Percentiles rank a stretch among this genome's conserved stretches.
phyloP scores from a whole-genome alignment of 2,797 vertebrate species.

The Xenentodon cancila region DNA sequence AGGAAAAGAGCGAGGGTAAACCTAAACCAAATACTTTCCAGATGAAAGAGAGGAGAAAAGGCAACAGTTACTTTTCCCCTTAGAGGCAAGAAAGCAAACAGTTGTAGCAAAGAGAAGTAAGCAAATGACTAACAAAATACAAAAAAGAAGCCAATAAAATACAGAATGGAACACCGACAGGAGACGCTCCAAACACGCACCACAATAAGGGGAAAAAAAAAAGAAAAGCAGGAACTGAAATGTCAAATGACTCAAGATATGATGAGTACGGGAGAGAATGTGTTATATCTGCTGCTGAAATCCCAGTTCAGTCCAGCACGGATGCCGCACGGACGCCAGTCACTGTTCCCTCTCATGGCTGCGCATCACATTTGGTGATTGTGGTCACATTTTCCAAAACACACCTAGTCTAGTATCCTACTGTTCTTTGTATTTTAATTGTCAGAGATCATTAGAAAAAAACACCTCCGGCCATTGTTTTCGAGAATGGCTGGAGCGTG shows the following conservation, averaged over 20 bases:
- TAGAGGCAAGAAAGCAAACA: slow-evolving; percentile 54
- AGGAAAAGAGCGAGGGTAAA: slow-evolving; percentile 59
- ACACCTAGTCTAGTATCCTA: slow-evolving; percentile 67
- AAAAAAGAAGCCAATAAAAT: slow-evolving; percentile 40
- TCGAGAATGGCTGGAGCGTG: slow-evolving; percentile 75
- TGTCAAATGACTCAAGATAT: slow-evolving; percentile 28
- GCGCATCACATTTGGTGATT: slow-evolving; percentile 65
- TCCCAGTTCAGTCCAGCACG: slow-evolving; percentile 27
- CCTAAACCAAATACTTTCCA: slow-evolving; percentile 58
- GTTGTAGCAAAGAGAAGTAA: slow-evolving; percentile 44
- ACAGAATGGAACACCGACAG: slow-evolving; percentile 36
- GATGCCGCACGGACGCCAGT: slow-evolving; percentile 40
- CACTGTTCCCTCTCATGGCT: slow-evolving; percentile 71
- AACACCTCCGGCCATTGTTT: slow-evolving; percentile 64
- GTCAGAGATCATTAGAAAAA: slow-evolving; percentile 74
- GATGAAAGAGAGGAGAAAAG: slow-evolving; percentile 50
- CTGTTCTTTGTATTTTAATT: slow-evolving; percentile 56
- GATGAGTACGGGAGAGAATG: slow-evolving; percentile 26
- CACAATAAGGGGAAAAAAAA: slow-evolving; percentile 30
- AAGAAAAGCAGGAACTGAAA: slow-evolving; percentile 24
- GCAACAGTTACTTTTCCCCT: slow-evolving; percentile 58
- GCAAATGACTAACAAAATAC: slow-evolving; percentile 47
- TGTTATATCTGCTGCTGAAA: slow-evolving; percentile 46
- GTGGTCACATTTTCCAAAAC: slow-evolving; percentile 69
- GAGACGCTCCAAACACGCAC: slow-evolving; percentile 37